Evolutionary conservation across 2,888 invertebrate species (phyloP), one percentile per base, ranked within the genome.

Genomic region (Oligia strigilis): DNA sequence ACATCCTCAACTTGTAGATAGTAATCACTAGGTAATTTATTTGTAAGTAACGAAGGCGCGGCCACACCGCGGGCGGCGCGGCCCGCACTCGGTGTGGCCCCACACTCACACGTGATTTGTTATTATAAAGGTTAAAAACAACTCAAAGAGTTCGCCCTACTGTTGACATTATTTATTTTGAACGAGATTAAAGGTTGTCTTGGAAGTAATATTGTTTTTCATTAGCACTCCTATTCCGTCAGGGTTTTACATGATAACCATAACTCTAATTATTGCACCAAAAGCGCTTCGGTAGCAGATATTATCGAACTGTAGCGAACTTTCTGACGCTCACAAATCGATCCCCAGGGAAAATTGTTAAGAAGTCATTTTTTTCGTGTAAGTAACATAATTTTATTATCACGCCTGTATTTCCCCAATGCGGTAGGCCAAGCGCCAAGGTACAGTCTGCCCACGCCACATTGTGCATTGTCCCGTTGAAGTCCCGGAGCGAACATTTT

Each of bases 141-240:
- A 96, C 96, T 96, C 96, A 92, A 96, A 96, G 96, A 96, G 96
- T 96, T 95, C 94, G 95, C 96, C 95, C 95, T 95, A 95, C 95
- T 96, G 96, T 97, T 97, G 95, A 96, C 92, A 94, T 93, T 92
- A 93, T 94, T 96, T 95, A 95, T 96, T 96, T 96, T 96, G 95
- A 95, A 96, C 94, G 95, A 96, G 94, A 96, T 93, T 96, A 96
- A 96, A 97, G 94, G 95, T 97, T 97, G 96, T 96, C 96, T 96
- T 96, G 95, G 93, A 96, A 95, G 90, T 93, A 93, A 71, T 66
- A 13, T 66, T 77, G 87, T 82, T 85, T 94, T 94, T 94, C 83
- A 91, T 92, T 89, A 60, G 29, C 14, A 14, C 43, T 58, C 60
- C 43, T 66, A 43, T 60, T 23, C 40, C 8, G 11, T 40, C 4